These are phyloP conservation scores for Thripadectes ignobilis DNA, from an alignment of 2,797 vertebrate species.

Conservation along the genomic window DNA sequence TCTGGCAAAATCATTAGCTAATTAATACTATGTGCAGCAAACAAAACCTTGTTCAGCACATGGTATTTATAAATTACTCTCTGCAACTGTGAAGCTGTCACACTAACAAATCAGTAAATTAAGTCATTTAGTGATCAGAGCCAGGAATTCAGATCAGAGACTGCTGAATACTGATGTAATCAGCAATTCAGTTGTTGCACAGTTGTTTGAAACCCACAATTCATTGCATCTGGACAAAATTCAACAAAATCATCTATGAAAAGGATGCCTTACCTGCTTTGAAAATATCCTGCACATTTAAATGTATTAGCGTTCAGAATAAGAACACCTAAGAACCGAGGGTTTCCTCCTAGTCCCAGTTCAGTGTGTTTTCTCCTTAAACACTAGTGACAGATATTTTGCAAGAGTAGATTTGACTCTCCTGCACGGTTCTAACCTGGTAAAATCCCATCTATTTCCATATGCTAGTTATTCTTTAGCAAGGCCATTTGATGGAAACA, in stretches of 20 bases:
- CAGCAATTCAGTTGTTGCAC: not conserved
- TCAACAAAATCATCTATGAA: not conserved
- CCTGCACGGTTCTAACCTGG: not conserved
- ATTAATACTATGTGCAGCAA: constrained; percentile 15
- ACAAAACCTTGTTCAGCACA: constrained; percentile 17
- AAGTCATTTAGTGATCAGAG: constrained; percentile 40
- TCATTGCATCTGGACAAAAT: constrained; percentile 7
- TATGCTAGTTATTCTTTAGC: not conserved
- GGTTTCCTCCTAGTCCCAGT: not conserved
- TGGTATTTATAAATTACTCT: constrained; percentile 37
- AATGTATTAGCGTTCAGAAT: not conserved
- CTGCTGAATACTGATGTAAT: constrained; percentile 17
- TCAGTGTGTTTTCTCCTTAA: not conserved
- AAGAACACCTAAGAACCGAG: not conserved
- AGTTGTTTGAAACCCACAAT: not conserved
- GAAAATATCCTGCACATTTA: not conserved
- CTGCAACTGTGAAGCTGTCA: not conserved
- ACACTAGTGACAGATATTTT: not conserved
- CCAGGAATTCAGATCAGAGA: constrained; percentile 19
- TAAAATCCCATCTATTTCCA: not conserved
- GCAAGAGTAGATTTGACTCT: not conserved
- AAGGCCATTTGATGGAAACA: not conserved
- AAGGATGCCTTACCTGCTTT: not conserved
- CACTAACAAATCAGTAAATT: constrained; percentile 17
- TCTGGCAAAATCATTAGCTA: not conserved